Base-by-base conservation (phyloP, 1,140 invertebrate species). In the Bemisia tabaci region DNA sequence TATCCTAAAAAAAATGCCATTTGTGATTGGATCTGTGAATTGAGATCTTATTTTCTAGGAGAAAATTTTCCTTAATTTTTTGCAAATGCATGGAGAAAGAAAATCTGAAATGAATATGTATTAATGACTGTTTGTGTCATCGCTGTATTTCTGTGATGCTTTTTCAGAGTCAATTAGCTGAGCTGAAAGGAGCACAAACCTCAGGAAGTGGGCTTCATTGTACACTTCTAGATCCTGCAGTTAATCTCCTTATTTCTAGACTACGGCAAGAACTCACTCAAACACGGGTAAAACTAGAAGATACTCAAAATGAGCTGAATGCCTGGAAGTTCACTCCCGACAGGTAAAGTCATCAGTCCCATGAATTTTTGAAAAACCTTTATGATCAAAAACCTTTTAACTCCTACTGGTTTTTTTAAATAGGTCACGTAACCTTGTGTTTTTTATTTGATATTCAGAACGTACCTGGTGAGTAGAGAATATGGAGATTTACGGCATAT, bases 271-370 rank as follows among this genome's bases (percentile, higher is more conserved):
- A 98, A 79, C 79, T 98, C 67, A 87, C 92, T 65, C 85, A 88
- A 59, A 90, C 91, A 12, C 93, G 92, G 79, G 87, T 91, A 59
- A 91, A 91, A 79, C 82, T 97, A 66, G 94, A 98, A 78, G 94
- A 98, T 80, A 97, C 94, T 25, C 95, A 98, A 80, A 97, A 95
- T 80, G 95, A 98, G 84, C 81, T 98, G 25, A 92, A 90, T 68
- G 95, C 95, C 1, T 98, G 95, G 95, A 98, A 98, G 79, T 98
- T 98, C 76, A 98, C 95, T 22, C 93, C 95, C 27, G 95, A 98
- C 79, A 97, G 93, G 87, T 89, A 77, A 25, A 25, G 63, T 48
- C 12, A n/a, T n/a, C n/a, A n/a, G n/a, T n/a, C n/a, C 60, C 22
- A 22, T 21, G 22, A 21, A 11, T 61, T 9, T 21, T 61, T 23